phyloP scores from a whole-genome alignment of 2,113 vertebrate species.

The Coracopsis vasa region DNA sequence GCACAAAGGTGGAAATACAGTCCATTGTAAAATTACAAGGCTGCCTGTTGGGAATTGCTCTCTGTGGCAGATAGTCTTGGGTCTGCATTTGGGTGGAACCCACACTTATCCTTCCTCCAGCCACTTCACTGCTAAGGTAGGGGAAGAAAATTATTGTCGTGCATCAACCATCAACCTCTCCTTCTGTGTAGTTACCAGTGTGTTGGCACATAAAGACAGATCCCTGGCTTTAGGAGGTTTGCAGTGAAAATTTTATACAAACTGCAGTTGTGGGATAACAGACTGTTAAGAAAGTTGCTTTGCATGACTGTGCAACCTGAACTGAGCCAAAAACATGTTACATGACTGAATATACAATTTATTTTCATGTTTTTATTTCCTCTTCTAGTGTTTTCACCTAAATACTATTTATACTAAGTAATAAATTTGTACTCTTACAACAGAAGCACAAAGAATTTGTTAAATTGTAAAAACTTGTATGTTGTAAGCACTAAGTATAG shows the following conservation, averaged over 20 bases:
- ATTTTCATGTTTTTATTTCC: not conserved
- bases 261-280: not conserved
- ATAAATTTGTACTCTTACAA: not conserved
- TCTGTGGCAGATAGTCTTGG: accelerated
- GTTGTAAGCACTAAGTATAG: not conserved
- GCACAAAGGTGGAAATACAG: not conserved
- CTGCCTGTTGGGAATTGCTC: not conserved
- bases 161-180: not conserved
- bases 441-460: not conserved
- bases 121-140: not conserved
- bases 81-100: not conserved
- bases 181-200: not conserved
- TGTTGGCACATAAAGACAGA: not conserved
- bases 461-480: not conserved
- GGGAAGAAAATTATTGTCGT: not conserved
- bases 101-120: not conserved
- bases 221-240: not conserved
- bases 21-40: not conserved
- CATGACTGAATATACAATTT: not conserved
- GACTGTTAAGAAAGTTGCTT: not conserved
- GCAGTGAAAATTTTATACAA: not conserved
- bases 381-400: not conserved
- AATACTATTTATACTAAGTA: not conserved
- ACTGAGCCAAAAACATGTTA: not conserved
- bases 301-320: not conserved